Base-by-base conservation (phyloP, 2,797 vertebrate genomes). In the Sebastes nivosus region DNA sequence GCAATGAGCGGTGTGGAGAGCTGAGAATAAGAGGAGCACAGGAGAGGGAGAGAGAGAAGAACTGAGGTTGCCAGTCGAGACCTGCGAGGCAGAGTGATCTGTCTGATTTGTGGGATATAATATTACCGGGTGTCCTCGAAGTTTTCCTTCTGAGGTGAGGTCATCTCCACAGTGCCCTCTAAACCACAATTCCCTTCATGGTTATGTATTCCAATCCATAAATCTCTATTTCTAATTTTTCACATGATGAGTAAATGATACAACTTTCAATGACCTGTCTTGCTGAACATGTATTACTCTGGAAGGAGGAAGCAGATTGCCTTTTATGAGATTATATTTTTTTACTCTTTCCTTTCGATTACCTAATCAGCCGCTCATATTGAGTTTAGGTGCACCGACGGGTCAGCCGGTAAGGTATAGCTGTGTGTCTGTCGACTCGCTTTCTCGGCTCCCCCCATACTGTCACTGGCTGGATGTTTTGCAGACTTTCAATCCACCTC, bases 281-380 rank as follows among this genome's bases (percentile, higher is more conserved):
- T 36, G 10, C 73, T 25, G 24, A 80, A 46, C 74, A 84, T 72
- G 70, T 79, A 79, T 75, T 79, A 27, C 69, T 68, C 22, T 77
- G 77, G 82, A 91, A 79, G 68, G 76, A 80, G 72, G 67, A 83
- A 82, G 80, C 79, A 78, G 11, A 71, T 71, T 54, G 38, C 9
- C 30, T 71, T 86, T 80, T 72, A 77, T 77, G 70, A 77, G 80
- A 87, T 86, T 77, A 42, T 82, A 18, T 80, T 64, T 87, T 75
- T 88, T 42, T 38, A 69, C 59, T 77, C 71, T 68, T 84, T 90
- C 57, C 65, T 82, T 71, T 85, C 46, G 7, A 87, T 92, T 78
- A 88, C 88, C 83, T 89, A 79, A 91, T 87, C 89, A 87, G 77
- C 29, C 3, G 8, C 76, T 87, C 69, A 69, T 83, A 86, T 83